Evolutionary conservation across 2,888 invertebrate genomes (phyloP).

Genomic region (Rhogogaster chlorosoma): DNA sequence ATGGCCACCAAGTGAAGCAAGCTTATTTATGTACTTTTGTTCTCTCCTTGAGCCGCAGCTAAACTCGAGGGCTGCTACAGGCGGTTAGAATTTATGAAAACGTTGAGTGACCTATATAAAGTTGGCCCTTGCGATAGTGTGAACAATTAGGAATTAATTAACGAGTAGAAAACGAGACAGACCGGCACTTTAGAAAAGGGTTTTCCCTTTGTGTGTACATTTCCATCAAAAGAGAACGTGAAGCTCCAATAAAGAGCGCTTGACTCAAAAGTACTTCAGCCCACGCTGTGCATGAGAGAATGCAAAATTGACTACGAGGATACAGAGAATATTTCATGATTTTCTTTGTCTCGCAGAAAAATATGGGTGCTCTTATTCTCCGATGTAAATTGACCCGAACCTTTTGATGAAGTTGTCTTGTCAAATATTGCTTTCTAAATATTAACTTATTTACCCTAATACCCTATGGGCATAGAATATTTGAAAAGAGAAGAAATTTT

Average conservation of each 20-base stretch:
- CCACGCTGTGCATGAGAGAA: background rate
- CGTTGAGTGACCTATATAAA: background rate
- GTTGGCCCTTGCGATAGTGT: constrained; percentile 15
- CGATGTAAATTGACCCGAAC: constrained; percentile 10
- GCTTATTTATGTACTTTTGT: constrained; percentile 12
- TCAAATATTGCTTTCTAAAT: constrained; percentile 23
- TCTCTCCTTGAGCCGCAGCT: background rate
- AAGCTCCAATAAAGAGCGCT: constrained; percentile 45
- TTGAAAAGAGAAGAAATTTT: background rate
- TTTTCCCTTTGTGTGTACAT: constrained; percentile 41
- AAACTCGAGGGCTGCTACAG: background rate
- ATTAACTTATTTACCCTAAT: background rate
- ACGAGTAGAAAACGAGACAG: constrained; percentile 22
- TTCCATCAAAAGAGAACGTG: constrained; percentile 36
- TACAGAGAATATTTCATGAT: background rate
- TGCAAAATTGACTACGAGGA: constrained; percentile 1
- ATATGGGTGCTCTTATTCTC: background rate
- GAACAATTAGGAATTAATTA: constrained; percentile 26
- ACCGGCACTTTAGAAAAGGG: constrained; percentile 25
- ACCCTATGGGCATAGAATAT: constrained; percentile 5
- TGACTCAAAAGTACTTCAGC: constrained; percentile 23
- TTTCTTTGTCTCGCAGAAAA: constrained; percentile 11
- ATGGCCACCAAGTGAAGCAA: background rate
- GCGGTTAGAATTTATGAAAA: background rate
- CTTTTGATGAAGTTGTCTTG: constrained; percentile 8